Conservation (phyloP, 2,113 vertebrate genomes). For the Seriola aureovittata region DNA sequence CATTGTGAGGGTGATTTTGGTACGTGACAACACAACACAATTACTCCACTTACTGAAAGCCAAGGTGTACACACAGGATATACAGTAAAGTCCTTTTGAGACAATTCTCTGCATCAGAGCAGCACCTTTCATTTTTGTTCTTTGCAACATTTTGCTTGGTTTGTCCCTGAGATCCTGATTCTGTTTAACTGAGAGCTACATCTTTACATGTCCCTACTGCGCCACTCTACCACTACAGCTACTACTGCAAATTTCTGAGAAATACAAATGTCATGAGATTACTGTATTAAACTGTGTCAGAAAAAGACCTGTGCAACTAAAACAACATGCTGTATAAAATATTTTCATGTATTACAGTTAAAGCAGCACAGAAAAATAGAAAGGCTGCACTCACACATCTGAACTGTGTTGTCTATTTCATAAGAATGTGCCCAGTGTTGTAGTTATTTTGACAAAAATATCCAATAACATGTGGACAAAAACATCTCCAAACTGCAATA, state of each 20-base stretch:
- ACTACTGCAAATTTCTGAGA: neutral
- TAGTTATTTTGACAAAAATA: neutral
- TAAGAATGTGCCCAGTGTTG: neutral
- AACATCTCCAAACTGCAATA: neutral
- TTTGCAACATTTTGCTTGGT: neutral
- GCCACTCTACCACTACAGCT: neutral
- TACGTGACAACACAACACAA: neutral
- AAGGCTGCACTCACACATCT: neutral
- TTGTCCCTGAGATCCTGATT: neutral
- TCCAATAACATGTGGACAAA: neutral
- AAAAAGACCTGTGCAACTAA: neutral
- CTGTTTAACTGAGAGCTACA: neutral
- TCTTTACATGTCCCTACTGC: neutral
- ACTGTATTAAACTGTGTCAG: neutral
- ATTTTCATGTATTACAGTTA: neutral
- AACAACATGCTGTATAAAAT: neutral
- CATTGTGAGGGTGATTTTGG: neutral
- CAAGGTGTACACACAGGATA: neutral
- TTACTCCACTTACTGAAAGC: neutral
- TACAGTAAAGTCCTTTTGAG: neutral
- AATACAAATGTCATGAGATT: neutral
- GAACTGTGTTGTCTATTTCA: neutral
- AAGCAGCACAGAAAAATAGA: neutral
- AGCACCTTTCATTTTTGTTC: neutral
- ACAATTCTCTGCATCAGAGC: neutral